phyloP scores from a whole-genome alignment of 2,113 vertebrate species.

The Myanophis thanlyinensis region DNA sequence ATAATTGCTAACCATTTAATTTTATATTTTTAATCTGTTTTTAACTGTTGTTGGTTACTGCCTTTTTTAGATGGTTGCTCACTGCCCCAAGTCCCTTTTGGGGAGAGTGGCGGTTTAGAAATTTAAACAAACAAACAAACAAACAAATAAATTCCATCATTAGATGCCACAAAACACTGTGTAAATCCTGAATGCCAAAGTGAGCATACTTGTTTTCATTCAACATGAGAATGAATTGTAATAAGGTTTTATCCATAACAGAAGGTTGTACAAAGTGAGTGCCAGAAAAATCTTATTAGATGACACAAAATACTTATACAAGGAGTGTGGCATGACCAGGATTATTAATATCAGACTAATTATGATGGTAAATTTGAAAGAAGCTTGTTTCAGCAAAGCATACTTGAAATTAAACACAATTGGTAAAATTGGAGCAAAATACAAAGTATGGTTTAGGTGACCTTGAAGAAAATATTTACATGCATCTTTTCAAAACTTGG shows the following conservation, averaged over 20 bases:
- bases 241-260: not conserved
- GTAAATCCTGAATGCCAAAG: not conserved
- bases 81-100: too few relatives aligned
- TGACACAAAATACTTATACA: not conserved
- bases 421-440: not conserved
- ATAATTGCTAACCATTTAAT: too few relatives aligned
- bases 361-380: not conserved
- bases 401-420: not conserved
- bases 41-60: too few relatives aligned
- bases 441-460: not conserved
- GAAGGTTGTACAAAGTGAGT: not conserved
- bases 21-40: too few relatives aligned
- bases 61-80: too few relatives aligned
- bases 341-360: not conserved
- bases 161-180: not conserved
- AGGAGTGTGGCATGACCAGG: not conserved
- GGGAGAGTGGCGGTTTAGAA: too few relatives aligned
- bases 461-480: not conserved
- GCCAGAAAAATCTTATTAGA: not conserved
- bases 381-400: not conserved
- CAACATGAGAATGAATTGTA: not conserved
- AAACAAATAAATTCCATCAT: not conserved
- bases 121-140: too few relatives aligned
- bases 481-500: not conserved
- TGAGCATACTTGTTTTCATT: not conserved